These are phyloP conservation scores for Pongo pygmaeus DNA, from an alignment of 2,113 vertebrate genomes.

Conservation along the genomic window DNA sequence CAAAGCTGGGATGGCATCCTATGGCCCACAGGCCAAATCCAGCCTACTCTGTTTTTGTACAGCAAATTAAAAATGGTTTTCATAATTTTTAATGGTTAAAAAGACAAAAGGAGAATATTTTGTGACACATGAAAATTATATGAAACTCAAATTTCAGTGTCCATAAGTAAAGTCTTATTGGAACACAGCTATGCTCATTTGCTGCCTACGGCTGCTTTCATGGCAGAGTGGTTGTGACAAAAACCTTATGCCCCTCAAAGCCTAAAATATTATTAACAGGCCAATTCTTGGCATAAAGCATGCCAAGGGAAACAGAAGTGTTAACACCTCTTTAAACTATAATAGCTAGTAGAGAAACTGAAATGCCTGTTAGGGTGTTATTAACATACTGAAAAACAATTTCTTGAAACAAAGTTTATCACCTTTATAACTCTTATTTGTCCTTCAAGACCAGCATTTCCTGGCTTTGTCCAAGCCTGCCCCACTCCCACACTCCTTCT, in stretches of 20 bases:
- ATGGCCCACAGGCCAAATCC: neutral
- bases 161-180: neutral
- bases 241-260: neutral
- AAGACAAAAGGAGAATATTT: neutral
- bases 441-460: neutral
- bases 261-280: neutral
- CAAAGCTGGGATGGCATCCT: neutral
- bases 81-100: neutral
- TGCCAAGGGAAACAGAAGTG: neutral
- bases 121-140: neutral
- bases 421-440: neutral
- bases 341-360: neutral
- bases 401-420: neutral
- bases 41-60: neutral
- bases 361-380: neutral
- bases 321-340: neutral
- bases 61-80: neutral
- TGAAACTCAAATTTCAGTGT: neutral
- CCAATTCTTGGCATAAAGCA: neutral
- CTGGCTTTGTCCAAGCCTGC: neutral
- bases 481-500: neutral
- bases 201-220: neutral
- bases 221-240: neutral
- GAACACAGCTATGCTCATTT: neutral
- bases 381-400: neutral